Conservation (phyloP, 2,113 vertebrate species). For the Caranx melampygus region DNA sequence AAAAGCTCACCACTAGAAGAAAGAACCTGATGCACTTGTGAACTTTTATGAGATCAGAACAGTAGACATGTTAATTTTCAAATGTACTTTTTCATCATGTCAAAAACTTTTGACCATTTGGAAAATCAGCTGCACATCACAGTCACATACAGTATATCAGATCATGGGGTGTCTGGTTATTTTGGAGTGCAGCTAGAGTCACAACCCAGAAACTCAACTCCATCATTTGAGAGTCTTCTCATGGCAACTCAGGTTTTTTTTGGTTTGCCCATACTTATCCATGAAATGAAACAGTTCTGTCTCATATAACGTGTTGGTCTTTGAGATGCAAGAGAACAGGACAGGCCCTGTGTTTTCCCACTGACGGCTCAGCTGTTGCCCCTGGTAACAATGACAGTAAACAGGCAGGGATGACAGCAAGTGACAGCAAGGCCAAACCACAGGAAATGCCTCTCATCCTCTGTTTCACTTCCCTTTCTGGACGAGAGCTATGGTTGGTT, state of each 20-base stretch:
- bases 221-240: conserved; percentile 7
- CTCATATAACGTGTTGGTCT: neutral
- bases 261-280: neutral
- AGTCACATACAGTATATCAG: neutral
- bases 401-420: conserved; percentile 65
- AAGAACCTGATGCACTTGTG: neutral
- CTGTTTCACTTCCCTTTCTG: conserved; percentile 82
- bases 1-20: neutral
- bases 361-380: conserved; percentile 58
- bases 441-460: conserved; percentile 72
- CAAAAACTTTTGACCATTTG: neutral
- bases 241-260: neutral
- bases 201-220: conserved; percentile 21
- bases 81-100: neutral
- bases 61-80: neutral
- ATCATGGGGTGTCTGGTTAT: neutral
- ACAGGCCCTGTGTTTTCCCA: conserved; percentile 81
- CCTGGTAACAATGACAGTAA: conserved; percentile 80
- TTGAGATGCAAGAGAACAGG: conserved; percentile 33
- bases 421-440: conserved; percentile 37
- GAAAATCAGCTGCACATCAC: too few relatives aligned
- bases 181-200: neutral
- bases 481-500: conserved; percentile 33
- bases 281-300: conserved; percentile 26
- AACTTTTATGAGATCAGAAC: neutral